Evolutionary conservation across 2,888 invertebrate genomes (phyloP).

Genomic region (Folsomia manolachei): DNA sequence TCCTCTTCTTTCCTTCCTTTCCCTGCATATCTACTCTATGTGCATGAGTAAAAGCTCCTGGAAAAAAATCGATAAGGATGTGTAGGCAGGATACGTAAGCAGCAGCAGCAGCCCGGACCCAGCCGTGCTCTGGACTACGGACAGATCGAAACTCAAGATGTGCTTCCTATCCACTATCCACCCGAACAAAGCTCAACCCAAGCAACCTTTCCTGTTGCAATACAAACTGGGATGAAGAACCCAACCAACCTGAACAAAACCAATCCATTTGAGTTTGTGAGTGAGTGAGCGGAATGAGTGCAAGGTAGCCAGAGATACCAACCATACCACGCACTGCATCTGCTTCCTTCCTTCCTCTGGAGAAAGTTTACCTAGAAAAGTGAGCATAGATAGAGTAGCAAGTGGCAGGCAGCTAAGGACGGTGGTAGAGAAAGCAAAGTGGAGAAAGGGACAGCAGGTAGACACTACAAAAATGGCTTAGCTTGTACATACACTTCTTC

Average conservation of each 20-base stretch:
- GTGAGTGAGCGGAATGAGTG: constrained; percentile 15
- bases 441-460: neutral
- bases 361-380: constrained; percentile 2
- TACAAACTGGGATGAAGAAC: neutral
- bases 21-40: neutral
- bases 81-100: constrained; percentile 14
- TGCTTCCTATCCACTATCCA: too few species aligned
- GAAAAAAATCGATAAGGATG: constrained; percentile 37
- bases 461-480: neutral
- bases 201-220: neutral
- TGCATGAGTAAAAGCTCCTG: neutral
- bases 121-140: constrained; percentile 19
- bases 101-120: constrained; percentile 24
- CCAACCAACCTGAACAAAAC: constrained; percentile 23
- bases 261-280: constrained; percentile 22
- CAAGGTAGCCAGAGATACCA: neutral
- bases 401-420: too few species aligned
- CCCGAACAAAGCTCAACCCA: neutral
- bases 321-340: too few species aligned
- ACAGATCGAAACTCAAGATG: constrained; percentile 40
- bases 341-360: neutral
- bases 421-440: constrained; percentile 9
- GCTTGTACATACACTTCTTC: neutral
- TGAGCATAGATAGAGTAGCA: neutral
- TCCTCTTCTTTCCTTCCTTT: neutral